phyloP scores from a whole-genome alignment of 2,113 vertebrate genomes.

The Microtus pennsylvanicus region DNA sequence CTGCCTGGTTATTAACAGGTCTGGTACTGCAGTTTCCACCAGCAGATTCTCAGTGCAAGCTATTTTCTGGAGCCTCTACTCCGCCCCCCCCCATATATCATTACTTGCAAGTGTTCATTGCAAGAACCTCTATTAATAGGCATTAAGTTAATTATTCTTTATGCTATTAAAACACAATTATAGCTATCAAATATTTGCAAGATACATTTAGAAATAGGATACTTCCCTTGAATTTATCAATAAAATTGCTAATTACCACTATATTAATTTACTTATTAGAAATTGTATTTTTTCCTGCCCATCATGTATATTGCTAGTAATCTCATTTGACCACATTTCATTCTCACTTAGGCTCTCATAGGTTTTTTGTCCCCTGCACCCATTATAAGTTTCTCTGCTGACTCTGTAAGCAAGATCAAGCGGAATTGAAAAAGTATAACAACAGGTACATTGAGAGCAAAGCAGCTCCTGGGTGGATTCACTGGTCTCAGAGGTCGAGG shows the following conservation, averaged over 20 bases:
- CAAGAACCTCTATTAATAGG: background rate
- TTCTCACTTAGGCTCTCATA: background rate
- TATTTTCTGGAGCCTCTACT: background rate
- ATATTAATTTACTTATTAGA: slow-evolving; percentile 33
- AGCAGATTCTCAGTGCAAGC: slow-evolving; percentile 2
- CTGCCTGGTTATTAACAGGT: background rate
- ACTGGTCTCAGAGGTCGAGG: background rate
- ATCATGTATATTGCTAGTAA: background rate
- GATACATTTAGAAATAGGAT: background rate
- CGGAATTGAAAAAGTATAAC: background rate
- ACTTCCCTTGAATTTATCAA: background rate
- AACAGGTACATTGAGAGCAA: background rate
- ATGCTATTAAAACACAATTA: slow-evolving; percentile 20
- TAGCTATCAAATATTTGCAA: slow-evolving; percentile 48
- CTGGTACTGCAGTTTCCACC: background rate
- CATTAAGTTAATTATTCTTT: slow-evolving; percentile 25
- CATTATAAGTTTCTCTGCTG: background rate
- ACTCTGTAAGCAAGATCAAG: background rate
- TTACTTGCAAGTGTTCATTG: background rate
- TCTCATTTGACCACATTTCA: background rate
- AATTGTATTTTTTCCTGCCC: background rate
- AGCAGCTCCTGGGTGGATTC: background rate
- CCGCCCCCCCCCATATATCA: background rate
- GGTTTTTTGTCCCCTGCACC: background rate
- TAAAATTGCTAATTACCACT: background rate